Base-by-base conservation (phyloP, 2,113 vertebrate genomes). In the Petaurus breviceps region DNA sequence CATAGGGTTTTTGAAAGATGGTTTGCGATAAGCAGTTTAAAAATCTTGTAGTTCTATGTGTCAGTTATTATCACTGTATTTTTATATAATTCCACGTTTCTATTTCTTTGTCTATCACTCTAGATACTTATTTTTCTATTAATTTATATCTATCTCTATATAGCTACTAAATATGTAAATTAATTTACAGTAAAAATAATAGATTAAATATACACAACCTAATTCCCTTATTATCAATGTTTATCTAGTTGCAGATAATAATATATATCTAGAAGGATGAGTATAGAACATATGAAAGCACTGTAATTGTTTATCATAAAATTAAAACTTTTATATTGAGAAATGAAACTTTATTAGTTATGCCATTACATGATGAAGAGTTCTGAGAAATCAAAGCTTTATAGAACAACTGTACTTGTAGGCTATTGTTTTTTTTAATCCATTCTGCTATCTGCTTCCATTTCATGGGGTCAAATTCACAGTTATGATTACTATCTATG, bases 271-370 rank as follows among this genome's bases (percentile, higher is more conserved):
- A 47, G 37, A 96, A 50, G 3, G 54, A 25, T 11, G 51, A 0
- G 14, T 95, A 4, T 51, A 51, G 19, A 68, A 94, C 10, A 6
- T 89, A n/a, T 93, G 61, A 24, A 90, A 28, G 92, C 14, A 51
- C 0, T 47, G 3, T 4, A 55, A n/a, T n/a, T n/a, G n/a, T 61
- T 91, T 95, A 12, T 51, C 19, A 50, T 91, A 51, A 89, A 52
- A 95, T 53, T 93, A 95, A 94, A 96, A 51, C 8, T 93, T 96
- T 8, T 68, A 54, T 53, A 25, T 22, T 61, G 55, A 95, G 46
- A 77, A 43, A 95, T 51, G 28, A 5, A 31, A 54, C 31, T 68
- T 14, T 0, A 31, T 57, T 61, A 0, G 0, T 26, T 91, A 11
- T 57, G 26, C 8, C 55, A 37, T 93, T 94, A 49, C n/a, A 24